phyloP scores from a whole-genome alignment of 1,140 invertebrate genomes.

The Pseudomyrmex sp. region DNA sequence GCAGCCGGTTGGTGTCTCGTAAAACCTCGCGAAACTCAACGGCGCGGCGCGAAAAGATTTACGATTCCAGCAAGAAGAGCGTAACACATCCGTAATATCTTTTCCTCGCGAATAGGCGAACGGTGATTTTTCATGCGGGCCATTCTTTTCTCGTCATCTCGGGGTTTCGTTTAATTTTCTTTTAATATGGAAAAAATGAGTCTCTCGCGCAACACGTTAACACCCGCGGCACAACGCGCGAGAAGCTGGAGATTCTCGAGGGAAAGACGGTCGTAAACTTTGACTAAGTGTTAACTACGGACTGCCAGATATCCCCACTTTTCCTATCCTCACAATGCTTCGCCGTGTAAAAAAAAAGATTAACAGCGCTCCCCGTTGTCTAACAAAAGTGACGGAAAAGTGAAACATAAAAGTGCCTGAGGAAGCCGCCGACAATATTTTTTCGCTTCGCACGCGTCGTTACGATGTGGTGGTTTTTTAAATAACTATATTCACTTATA shows the following conservation, averaged over 20 bases:
- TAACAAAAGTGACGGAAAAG: no score
- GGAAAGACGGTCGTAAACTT: conserved; percentile 26
- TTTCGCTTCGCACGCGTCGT: no score
- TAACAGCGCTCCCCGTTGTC: no score
- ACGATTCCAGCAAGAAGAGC: conserved; percentile 67
- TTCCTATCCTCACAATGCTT: no score
- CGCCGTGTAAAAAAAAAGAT: no score
- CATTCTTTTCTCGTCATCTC: conserved; percentile 43
- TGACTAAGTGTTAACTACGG: conserved; percentile 31
- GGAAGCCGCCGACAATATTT: no score
- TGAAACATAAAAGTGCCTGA: no score
- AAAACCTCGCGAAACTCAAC: conserved; percentile 43
- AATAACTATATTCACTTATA: not conserved
- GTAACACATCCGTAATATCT: conserved; percentile 74
- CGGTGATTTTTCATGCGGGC: conserved; percentile 67
- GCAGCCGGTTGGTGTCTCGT: conserved; percentile 38
- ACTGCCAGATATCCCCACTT: not conserved
- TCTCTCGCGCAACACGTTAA: not conserved
- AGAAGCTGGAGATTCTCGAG: conserved; percentile 5
- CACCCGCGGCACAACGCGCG: not conserved
- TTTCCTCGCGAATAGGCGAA: conserved; percentile 50
- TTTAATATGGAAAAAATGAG: conserved; percentile 60
- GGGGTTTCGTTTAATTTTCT: conserved; percentile 61
- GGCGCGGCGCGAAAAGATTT: conserved; percentile 66
- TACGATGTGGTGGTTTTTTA: no score